phyloP scores from a whole-genome alignment of 2,888 invertebrate genomes.

The Euplagia quadripunctaria region DNA sequence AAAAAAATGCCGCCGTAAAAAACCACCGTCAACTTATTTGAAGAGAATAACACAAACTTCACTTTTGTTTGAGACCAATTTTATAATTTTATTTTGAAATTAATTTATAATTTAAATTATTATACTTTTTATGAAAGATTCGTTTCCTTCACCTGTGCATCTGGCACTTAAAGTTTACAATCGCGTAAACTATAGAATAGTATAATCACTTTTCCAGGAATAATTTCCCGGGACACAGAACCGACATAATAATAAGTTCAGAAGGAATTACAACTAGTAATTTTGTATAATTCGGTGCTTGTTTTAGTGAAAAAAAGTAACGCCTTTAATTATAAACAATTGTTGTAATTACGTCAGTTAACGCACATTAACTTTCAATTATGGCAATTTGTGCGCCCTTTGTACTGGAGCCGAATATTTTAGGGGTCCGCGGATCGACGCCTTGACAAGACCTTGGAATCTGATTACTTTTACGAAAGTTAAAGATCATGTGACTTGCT shows the following conservation, averaged over 20 bases:
- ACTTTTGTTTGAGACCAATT: conserved; percentile 14
- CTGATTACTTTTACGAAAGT: conserved; percentile 37
- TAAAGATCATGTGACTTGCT: conserved; percentile 17
- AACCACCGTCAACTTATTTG: conserved; percentile 35
- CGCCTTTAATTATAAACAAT: conserved; percentile 74
- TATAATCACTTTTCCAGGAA: conserved; percentile 44
- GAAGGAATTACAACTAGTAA: conserved; percentile 66
- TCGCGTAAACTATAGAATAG: conserved; percentile 13
- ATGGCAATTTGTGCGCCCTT: conserved; percentile 62
- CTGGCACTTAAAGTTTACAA: conserved; percentile 23
- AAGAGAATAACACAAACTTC: conserved; percentile 19
- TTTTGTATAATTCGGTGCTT: conserved; percentile 73
- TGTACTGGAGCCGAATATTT: conserved; percentile 53
- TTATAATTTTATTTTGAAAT: conserved; percentile 49
- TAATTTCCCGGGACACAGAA: conserved; percentile 46
- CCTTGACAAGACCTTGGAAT: conserved; percentile 39
- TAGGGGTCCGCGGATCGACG: conserved; percentile 35
- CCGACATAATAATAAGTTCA: conserved; percentile 59
- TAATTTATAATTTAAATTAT: conserved; percentile 48
- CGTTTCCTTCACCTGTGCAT: conserved; percentile 19
- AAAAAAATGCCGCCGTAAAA: conserved; percentile 21
- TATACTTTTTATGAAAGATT: conserved; percentile 38
- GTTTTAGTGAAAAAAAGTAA: conserved; percentile 67
- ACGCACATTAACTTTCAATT: conserved; percentile 71
- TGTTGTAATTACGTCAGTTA: conserved; percentile 67